Base-by-base conservation (phyloP, 1,140 invertebrate species). In the Zaprionus lachaisei region DNA sequence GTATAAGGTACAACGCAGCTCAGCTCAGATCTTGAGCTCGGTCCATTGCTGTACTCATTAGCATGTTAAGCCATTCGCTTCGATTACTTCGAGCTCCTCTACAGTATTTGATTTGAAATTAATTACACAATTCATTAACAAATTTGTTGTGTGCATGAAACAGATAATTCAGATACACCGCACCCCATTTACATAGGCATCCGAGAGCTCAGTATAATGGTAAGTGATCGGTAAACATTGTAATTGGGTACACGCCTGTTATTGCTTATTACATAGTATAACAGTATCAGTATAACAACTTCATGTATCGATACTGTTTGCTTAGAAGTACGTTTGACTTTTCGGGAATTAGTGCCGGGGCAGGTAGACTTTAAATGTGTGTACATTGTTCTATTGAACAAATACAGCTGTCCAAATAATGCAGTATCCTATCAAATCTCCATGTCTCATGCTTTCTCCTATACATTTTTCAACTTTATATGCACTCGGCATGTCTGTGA, bases 401-500 rank as follows among this genome's bases (percentile, higher is more conserved):
- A 87, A 87, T 83, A 87, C 83, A 87, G 83, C 83, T 87, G 83
- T 80, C 73, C 77, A 87, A 87, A 87, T 72, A 79, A 67, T 54
- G 6, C 14, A 11, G 12, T 6, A 28, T 49, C 24, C 24, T 26
- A 26, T 5, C 24, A 26, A 26, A 49, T 47, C 22, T 14, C 17
- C 17, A 51, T 26, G 44, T 24, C 24, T 37, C 15, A 44, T 47
- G 31, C 9, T 44, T 44, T 2, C 0, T n/a, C 2, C 2, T n/a
- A 44, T 11, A 17, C 41, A 17, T n/a, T 44, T 41, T 7, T 15
- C 0, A 9, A 9, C 28, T 9, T 0, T 9, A 31, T 31, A 3
- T 31, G 9, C 9, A 31, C 9, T 31, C 2, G 31, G 31, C 11
- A 9, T 31, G 2, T 0, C 9, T 31, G 31, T 31, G 31, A 9